Conservation (phyloP, 2,797 vertebrate genomes). For the Eulemur mongoz region DNA sequence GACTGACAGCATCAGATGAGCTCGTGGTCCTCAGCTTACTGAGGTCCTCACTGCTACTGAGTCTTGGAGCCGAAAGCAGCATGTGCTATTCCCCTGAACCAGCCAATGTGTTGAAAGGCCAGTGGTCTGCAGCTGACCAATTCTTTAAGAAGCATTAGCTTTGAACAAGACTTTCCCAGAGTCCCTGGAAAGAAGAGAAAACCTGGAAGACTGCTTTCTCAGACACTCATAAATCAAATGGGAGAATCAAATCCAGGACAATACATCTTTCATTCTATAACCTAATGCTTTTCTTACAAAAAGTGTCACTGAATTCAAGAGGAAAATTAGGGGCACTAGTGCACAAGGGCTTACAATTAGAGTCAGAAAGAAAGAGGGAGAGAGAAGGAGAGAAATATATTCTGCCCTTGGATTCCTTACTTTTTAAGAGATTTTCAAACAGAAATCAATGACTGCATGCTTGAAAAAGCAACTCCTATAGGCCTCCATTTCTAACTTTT, state of each 20-base stretch:
- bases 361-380: not conserved
- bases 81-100: not conserved
- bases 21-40: not conserved
- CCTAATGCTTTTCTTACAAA: constrained; percentile 36
- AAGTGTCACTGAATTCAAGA: constrained; percentile 19
- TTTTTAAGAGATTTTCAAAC: not conserved
- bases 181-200: not conserved
- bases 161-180: not conserved
- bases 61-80: not conserved
- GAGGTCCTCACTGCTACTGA: not conserved
- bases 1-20: not conserved
- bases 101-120: not conserved
- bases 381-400: not conserved
- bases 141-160: not conserved
- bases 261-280: not conserved
- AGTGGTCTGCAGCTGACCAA: not conserved
- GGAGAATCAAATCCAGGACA: not conserved
- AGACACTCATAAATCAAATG: constrained; percentile 23
- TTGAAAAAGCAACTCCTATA: not conserved
- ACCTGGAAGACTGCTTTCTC: not conserved
- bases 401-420: not conserved
- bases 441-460: not conserved
- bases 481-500: not conserved
- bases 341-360: not conserved
- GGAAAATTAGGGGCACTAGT: not conserved